Conservation (phyloP, 2,113 vertebrate genomes). For the Trichechus manatus region DNA sequence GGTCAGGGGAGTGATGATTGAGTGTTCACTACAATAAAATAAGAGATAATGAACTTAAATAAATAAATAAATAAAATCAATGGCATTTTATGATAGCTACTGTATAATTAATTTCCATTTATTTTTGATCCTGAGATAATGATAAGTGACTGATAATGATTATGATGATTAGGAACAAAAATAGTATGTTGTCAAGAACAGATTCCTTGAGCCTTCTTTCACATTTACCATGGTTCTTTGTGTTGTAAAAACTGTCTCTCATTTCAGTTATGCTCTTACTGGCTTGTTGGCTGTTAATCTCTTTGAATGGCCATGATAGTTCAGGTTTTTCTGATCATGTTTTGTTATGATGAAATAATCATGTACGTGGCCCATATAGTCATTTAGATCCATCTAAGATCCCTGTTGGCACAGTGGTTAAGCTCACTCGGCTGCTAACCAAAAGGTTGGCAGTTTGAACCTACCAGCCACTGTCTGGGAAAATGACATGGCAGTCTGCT, state of each 20-base stretch:
- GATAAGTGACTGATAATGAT: neutral
- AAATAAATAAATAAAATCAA: neutral
- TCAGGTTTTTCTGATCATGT: neutral
- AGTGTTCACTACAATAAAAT: conserved; percentile 58
- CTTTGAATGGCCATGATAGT: neutral
- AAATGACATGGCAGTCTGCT: no score
- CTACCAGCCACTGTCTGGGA: no score
- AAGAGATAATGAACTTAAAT: conserved; percentile 37
- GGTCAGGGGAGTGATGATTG: neutral
- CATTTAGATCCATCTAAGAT: neutral
- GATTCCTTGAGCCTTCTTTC: conserved; percentile 1
- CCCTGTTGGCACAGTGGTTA: no score
- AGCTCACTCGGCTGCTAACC: no score
- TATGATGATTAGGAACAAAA: conserved; percentile 36
- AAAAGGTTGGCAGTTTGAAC: no score
- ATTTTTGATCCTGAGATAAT: neutral
- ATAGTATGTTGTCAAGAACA: conserved; percentile 42
- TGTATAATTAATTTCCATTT: conserved; percentile 13
- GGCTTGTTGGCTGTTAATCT: neutral
- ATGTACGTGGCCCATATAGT: neutral
- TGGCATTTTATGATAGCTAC: conserved; percentile 2
- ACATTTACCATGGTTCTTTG: neutral
- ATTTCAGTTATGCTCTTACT: conserved; percentile 31
- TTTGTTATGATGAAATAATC: conserved; percentile 40
- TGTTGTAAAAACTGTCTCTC: conserved; percentile 27